Evolutionary conservation across 1,140 invertebrate genomes (phyloP).

Genomic region (Leptestheria dahalacensis): DNA sequence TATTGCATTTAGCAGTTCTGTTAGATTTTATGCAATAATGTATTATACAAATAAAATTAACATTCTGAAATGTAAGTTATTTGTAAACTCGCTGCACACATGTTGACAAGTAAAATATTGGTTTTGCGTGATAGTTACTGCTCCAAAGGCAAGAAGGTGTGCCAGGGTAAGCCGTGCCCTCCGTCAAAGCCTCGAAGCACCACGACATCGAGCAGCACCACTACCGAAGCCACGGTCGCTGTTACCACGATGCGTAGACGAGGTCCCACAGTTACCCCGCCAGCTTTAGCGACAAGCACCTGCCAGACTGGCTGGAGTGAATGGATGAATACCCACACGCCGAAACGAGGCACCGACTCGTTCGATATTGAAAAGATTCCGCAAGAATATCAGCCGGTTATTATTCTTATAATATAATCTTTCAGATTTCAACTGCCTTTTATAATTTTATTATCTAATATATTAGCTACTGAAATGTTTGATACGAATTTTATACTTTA

Average conservation of each 20-base stretch:
- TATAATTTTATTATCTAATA: background rate
- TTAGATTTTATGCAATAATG: background rate
- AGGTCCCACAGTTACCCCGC: conserved; percentile 22
- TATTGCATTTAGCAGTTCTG: background rate
- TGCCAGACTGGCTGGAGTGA: conserved; percentile 53
- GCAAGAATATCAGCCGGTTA: background rate
- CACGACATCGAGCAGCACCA: background rate
- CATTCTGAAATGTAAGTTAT: too few relatives aligned
- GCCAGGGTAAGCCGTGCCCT: conserved; percentile 43
- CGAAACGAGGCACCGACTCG: conserved; percentile 21
- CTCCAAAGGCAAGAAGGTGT: conserved; percentile 45
- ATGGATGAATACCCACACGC: conserved; percentile 50
- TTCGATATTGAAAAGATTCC: conserved; percentile 47
- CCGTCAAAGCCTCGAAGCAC: conserved; percentile 1
- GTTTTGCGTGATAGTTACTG: conserved; percentile 35
- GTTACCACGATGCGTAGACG: conserved; percentile 11
- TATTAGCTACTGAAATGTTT: too few relatives aligned
- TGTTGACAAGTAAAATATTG: too few relatives aligned
- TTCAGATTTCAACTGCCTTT: background rate
- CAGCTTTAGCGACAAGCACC: conserved; percentile 20
- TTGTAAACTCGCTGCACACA: too few relatives aligned
- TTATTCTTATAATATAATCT: background rate
- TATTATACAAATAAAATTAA: too few relatives aligned
- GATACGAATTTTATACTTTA: too few relatives aligned
- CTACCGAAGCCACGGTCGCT: conserved; percentile 30